phyloP scores from a whole-genome alignment of 2,113 vertebrate species.

The Corvus cornix region DNA sequence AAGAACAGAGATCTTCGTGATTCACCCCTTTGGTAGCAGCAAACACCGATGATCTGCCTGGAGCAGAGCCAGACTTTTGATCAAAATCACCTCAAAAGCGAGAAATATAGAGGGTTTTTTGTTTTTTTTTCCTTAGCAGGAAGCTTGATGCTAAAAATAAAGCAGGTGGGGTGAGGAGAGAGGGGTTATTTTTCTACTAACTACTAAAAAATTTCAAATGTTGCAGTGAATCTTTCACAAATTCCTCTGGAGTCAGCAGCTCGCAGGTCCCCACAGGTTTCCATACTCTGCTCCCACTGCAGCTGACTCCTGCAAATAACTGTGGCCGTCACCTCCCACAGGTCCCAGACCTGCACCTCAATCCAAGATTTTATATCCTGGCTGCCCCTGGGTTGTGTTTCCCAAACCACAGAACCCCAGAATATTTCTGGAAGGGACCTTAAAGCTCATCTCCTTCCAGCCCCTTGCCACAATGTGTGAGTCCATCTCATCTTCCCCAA shows the following conservation, averaged over 20 bases:
- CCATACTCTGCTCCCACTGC: fast-evolving
- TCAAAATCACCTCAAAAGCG: neutral
- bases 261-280: neutral
- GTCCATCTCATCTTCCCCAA: fast-evolving
- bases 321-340: fast-evolving
- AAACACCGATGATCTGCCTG: neutral
- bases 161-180: neutral
- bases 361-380: fast-evolving
- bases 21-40: neutral
- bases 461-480: fast-evolving
- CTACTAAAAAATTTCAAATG: neutral
- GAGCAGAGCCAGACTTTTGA: neutral
- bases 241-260: slow-evolving; percentile 50
- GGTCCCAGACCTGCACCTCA: too few species aligned
- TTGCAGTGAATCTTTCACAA: neutral
- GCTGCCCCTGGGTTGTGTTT: neutral
- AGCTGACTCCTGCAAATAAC: neutral
- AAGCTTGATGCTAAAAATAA: slow-evolving; percentile 51
- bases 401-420: neutral
- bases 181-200: slow-evolving; percentile 24
- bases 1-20: neutral
- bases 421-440: neutral
- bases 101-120: neutral
- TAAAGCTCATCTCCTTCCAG: neutral
- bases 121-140: neutral